Evolutionary conservation across 1,140 invertebrate species (phyloP).

Genomic region (Nautilus pompilius): DNA sequence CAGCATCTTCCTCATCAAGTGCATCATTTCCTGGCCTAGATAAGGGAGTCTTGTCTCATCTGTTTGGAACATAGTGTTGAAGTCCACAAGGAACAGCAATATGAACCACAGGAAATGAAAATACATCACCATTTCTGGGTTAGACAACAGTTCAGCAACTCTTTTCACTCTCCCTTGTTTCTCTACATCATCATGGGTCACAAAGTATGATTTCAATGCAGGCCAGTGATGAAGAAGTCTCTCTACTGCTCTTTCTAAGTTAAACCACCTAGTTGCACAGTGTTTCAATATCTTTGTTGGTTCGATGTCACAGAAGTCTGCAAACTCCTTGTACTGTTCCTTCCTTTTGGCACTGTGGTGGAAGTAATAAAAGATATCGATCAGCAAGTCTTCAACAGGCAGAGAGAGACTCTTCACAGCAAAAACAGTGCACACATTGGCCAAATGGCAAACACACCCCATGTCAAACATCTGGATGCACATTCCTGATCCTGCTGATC

Average conservation of each 20-base stretch:
- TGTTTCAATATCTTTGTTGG: conserved; percentile 22
- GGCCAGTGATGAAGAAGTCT: conserved; percentile 13
- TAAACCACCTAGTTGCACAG: conserved; percentile 20
- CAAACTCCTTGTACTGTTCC: conserved; percentile 16
- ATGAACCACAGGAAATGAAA: conserved; percentile 9
- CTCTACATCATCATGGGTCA: conserved; percentile 15
- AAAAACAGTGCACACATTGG: too few species aligned
- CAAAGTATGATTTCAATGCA: conserved; percentile 14
- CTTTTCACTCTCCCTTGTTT: conserved; percentile 15
- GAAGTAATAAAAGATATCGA: too few species aligned
- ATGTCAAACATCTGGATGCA: too few species aligned
- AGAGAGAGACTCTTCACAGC: too few species aligned
- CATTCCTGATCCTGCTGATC: too few species aligned
- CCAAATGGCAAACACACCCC: too few species aligned
- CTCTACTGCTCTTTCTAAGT: conserved; percentile 7
- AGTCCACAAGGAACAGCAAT: conserved; percentile 10
- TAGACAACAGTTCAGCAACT: neutral
- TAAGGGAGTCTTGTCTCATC: neutral
- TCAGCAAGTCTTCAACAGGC: too few species aligned
- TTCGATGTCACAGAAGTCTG: conserved; percentile 19
- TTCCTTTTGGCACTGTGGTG: conserved; percentile 16
- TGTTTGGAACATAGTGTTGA: conserved; percentile 18
- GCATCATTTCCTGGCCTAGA: neutral
- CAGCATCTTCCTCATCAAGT: neutral
- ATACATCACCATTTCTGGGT: conserved; percentile 4